phyloP scores from a whole-genome alignment of 2,888 invertebrate genomes.

The Apamea crenata region DNA sequence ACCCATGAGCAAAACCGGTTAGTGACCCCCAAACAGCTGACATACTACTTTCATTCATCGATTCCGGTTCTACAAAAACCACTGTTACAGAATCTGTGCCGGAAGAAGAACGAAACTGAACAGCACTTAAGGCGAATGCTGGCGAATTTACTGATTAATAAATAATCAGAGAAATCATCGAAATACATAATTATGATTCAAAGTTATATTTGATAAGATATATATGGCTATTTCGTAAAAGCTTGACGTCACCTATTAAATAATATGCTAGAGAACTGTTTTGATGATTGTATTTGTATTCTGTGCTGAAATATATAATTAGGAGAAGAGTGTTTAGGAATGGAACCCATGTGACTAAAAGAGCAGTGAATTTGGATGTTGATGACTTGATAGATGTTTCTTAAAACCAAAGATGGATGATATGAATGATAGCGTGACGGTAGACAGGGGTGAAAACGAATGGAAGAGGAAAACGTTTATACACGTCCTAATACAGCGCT shows the following conservation, averaged over 20 bases:
- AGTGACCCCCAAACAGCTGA: slow-evolving; percentile 57
- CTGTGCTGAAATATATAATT: neutral
- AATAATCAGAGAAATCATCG: neutral
- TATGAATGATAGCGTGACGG: neutral
- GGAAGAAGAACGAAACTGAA: slow-evolving; percentile 48
- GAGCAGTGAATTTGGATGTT: neutral
- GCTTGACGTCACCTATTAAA: neutral
- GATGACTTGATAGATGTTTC: neutral
- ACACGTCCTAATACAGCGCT: neutral
- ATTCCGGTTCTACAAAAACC: slow-evolving; percentile 46
- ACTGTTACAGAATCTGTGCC: slow-evolving; percentile 32
- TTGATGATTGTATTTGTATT: neutral
- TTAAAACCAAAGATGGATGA: neutral
- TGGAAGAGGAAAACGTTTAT: neutral
- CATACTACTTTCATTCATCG: slow-evolving; percentile 63
- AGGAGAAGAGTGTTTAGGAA: neutral
- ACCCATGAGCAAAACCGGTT: slow-evolving; percentile 47
- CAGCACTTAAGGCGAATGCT: slow-evolving; percentile 20
- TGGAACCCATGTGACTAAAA: neutral
- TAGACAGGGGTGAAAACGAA: neutral
- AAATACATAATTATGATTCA: neutral
- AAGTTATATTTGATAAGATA: neutral
- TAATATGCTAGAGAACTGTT: neutral
- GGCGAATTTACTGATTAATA: slow-evolving; percentile 20
- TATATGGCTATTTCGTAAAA: neutral